These are phyloP conservation scores for Habrosyne pyritoides DNA, from an alignment of 2,888 invertebrate genomes.

Conservation along the genomic window DNA sequence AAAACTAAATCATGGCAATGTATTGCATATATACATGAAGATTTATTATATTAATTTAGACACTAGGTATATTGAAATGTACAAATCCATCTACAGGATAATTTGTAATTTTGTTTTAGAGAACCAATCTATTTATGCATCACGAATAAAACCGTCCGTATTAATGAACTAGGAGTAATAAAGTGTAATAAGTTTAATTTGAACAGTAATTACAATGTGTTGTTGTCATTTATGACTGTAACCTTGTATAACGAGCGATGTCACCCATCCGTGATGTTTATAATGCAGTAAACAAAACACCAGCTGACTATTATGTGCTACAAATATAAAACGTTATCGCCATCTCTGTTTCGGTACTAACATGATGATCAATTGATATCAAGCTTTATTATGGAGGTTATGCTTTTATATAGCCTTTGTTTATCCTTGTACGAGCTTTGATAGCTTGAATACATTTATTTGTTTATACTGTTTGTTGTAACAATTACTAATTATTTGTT, in stretches of 20 bases:
- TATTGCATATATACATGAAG: too few relatives aligned
- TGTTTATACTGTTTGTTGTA: too few relatives aligned
- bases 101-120: too few relatives aligned
- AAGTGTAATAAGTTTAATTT: background rate
- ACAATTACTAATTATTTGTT: too few relatives aligned
- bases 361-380: too few relatives aligned
- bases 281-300: slow-evolving; percentile 20
- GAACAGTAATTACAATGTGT: slow-evolving; percentile 1
- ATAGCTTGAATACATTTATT: too few relatives aligned
- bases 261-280: slow-evolving; percentile 45
- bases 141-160: background rate
- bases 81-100: too few relatives aligned
- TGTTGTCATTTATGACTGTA: slow-evolving; percentile 16
- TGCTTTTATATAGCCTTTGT: background rate
- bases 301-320: slow-evolving; percentile 9
- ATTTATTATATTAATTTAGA: too few relatives aligned
- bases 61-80: too few relatives aligned
- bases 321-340: slow-evolving; percentile 16
- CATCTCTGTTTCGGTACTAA: background rate
- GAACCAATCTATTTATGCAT: too few relatives aligned
- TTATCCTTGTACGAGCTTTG: too few relatives aligned
- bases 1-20: too few relatives aligned
- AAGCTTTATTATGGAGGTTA: background rate
- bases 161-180: background rate
- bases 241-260: slow-evolving; percentile 35